Base-by-base conservation (phyloP, 2,888 invertebrate species). In the Polydrusus cervinus region DNA sequence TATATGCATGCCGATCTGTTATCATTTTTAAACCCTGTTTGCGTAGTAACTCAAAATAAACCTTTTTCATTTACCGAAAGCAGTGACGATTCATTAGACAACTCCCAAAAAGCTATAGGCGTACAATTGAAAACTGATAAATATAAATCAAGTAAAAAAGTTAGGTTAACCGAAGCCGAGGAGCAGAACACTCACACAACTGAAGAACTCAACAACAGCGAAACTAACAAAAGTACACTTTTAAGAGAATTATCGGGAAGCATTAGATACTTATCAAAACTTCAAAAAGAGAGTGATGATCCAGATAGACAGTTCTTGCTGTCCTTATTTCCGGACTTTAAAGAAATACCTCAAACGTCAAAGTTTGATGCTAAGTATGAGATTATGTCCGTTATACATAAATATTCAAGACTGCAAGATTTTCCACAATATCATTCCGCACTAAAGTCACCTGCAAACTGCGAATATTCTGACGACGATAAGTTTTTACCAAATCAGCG, bases 21-120 rank as follows among this genome's bases (percentile, higher is more conserved):
- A 43, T 43, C 43, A 43, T 43, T 43, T 43, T 43, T 43, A 43
- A 43, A 13, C 13, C 43, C 43, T n/a, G 43, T 43, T 43, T 43
- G 43, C n/a, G 43, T 13, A n/a, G n/a, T 13, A 3, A 34, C 34
- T 10, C 34, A 34, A 34, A 34, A n/a, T n/a, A 43, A 43, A 43
- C n/a, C 43, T 13, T 1, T 10, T 43, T 3, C 43, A 3, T 43
- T n/a, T 43, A 2, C 43, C 1, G 43, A 43, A 43, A 43, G n/a
- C 9, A 13, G n/a, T n/a, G 43, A 43, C 6, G 43, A 43, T 43
- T 43, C 43, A n/a, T n/a, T 43, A 43, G 43, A 43, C 43, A 43
- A 43, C 3, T n/a, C n/a, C 43, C n/a, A 43, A 1, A n/a, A 43
- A n/a, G n/a, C 13, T 3, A 43, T 13, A 43, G n/a, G 3, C 1